These are phyloP conservation scores for Lytechinus variegatus DNA, from an alignment of 35 echinoderm and acorn worm genomes.

Conservation along the genomic window DNA sequence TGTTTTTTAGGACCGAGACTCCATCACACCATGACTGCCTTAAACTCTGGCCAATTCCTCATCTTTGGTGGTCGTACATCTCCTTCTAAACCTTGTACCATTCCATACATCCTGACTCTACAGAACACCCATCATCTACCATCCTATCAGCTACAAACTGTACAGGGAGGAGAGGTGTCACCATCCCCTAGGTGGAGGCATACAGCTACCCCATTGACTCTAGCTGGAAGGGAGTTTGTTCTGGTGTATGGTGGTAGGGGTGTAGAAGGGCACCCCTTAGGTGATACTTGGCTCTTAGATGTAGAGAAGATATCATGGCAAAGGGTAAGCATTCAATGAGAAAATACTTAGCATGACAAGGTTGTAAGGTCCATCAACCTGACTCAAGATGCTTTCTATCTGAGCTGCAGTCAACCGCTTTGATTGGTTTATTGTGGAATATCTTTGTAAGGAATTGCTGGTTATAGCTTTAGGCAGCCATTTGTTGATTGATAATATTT, in stretches of 20 bases:
- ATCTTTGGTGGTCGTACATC: constrained; percentile 91
- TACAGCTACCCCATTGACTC: constrained; percentile 48
- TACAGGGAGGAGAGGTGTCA: neutral
- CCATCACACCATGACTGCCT: constrained; percentile 75
- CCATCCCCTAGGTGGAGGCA: constrained; percentile 85
- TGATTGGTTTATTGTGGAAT: too few species aligned
- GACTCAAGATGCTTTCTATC: too few species aligned
- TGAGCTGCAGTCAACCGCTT: too few species aligned
- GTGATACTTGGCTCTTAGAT: constrained; percentile 71
- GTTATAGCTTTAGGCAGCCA: too few species aligned
- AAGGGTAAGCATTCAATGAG: constrained; percentile 51
- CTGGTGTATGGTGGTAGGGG: constrained; percentile 75
- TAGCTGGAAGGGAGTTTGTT: constrained; percentile 42
- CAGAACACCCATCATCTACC: neutral
- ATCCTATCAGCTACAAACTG: constrained; percentile 21
- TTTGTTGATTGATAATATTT: too few species aligned
- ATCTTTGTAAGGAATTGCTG: too few species aligned
- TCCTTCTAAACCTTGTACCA: constrained; percentile 69
- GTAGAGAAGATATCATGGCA: constrained; percentile 52
- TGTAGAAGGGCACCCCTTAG: constrained; percentile 36
- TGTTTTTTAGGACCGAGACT: constrained; percentile 63
- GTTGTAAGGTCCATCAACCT: too few species aligned
- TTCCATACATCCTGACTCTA: constrained; percentile 49
- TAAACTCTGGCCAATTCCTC: constrained; percentile 51
- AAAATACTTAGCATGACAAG: neutral